phyloP scores from a whole-genome alignment of 2,797 vertebrate genomes.

The Pteropus rufus region DNA sequence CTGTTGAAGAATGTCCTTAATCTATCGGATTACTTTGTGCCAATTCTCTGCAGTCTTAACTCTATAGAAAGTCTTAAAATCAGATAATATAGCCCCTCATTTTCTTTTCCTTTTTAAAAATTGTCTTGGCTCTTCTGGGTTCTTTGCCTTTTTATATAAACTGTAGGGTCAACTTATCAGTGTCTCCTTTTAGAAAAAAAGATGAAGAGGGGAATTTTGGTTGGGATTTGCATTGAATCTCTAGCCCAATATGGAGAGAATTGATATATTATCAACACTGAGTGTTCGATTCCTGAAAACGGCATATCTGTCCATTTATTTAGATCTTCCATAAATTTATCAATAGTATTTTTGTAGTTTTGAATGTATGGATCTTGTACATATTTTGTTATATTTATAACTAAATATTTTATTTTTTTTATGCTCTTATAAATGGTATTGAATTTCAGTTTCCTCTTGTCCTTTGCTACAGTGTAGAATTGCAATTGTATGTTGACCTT shows the following conservation, averaged over 20 bases:
- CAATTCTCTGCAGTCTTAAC: not conserved
- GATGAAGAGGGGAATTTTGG: not conserved
- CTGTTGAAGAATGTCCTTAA: not conserved
- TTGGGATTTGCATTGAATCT: not conserved
- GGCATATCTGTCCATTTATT: not conserved
- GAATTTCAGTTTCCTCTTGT: not conserved
- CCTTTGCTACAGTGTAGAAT: not conserved
- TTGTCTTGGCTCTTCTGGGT: not conserved
- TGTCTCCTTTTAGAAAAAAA: not conserved
- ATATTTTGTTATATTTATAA: constrained; percentile 31
- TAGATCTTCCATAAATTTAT: not conserved
- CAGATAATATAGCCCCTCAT: not conserved
- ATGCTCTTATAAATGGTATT: not conserved
- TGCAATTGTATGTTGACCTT: not conserved
- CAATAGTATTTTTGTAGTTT: not conserved
- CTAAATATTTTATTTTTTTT: not conserved
- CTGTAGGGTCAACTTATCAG: not conserved
- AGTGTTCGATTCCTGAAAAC: not conserved
- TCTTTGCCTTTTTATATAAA: not conserved
- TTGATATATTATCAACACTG: not conserved
- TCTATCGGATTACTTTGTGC: not conserved
- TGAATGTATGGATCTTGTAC: not conserved
- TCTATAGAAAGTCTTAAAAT: not conserved
- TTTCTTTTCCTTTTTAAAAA: not conserved
- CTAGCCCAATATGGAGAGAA: not conserved